These are phyloP conservation scores for Rousettus madagascariensis DNA, from an alignment of 2,797 vertebrate genomes.

Conservation along the genomic window DNA sequence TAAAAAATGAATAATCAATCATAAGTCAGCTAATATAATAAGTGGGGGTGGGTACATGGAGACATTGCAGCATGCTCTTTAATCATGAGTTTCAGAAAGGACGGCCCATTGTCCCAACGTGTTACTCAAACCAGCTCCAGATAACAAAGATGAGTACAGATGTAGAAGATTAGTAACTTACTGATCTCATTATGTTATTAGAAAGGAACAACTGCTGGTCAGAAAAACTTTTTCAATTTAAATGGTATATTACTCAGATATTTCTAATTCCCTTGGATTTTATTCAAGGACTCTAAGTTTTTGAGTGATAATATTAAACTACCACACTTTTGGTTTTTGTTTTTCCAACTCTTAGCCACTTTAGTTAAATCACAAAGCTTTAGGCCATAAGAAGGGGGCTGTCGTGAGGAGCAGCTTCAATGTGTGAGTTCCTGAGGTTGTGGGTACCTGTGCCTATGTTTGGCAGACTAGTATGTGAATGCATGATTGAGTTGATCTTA, in stretches of 20 bases:
- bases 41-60: accelerated
- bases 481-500: not conserved
- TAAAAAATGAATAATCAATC: not conserved
- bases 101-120: not conserved
- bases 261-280: not conserved
- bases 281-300: not conserved
- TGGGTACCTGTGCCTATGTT: too few species aligned
- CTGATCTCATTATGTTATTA: not conserved
- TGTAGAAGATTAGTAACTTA: not conserved
- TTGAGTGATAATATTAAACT: not conserved
- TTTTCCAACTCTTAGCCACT: not conserved
- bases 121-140: not conserved
- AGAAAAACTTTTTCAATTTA: not conserved
- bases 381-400: not conserved
- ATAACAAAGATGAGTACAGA: not conserved
- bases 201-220: not conserved
- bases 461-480: not conserved
- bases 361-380: not conserved
- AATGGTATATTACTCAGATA: not conserved
- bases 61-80: not conserved
- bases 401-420: not conserved
- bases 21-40: not conserved
- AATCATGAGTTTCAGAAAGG: not conserved
- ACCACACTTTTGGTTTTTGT: not conserved
- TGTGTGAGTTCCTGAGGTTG: not conserved